Evolutionary conservation across 2,113 vertebrate species (phyloP).

Genomic region (Alethe diademata): DNA sequence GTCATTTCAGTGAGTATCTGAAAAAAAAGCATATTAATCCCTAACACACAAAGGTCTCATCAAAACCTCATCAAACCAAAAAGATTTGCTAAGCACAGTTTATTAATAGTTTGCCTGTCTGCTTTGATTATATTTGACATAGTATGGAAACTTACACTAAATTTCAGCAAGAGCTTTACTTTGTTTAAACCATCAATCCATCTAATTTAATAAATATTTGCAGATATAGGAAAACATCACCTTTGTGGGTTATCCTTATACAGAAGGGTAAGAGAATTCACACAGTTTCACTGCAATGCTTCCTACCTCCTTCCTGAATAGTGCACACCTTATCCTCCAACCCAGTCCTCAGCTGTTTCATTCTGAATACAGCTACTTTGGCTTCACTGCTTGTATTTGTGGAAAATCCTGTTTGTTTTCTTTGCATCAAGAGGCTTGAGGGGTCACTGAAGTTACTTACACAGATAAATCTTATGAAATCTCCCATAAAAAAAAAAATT

Average conservation of each 20-base stretch:
- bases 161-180: slow-evolving; percentile 9
- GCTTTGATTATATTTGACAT: slow-evolving; percentile 45
- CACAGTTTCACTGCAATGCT: not conserved
- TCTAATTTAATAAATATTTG: slow-evolving; percentile 5
- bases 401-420: not conserved
- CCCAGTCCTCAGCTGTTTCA: not conserved
- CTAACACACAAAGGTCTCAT: not conserved
- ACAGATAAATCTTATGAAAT: not conserved
- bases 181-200: slow-evolving; percentile 21
- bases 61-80: not conserved
- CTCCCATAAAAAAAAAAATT: not conserved
- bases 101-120: not conserved
- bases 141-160: slow-evolving; percentile 37
- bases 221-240: not conserved
- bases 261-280: not conserved
- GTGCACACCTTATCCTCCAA: not conserved
- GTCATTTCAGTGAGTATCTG: not conserved
- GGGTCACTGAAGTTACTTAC: not conserved
- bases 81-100: not conserved
- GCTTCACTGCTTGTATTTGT: not conserved
- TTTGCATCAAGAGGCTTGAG: not conserved
- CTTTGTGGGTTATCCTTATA: not conserved
- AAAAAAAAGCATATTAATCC: not conserved
- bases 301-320: not conserved
- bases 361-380: not conserved